A percentile compares a stretch with the other conserved stretches of the same genome.
These are phyloP conservation scores for Pogonophryne albipinna DNA, from an alignment of 2,797 vertebrate genomes.

Conservation along the genomic window DNA sequence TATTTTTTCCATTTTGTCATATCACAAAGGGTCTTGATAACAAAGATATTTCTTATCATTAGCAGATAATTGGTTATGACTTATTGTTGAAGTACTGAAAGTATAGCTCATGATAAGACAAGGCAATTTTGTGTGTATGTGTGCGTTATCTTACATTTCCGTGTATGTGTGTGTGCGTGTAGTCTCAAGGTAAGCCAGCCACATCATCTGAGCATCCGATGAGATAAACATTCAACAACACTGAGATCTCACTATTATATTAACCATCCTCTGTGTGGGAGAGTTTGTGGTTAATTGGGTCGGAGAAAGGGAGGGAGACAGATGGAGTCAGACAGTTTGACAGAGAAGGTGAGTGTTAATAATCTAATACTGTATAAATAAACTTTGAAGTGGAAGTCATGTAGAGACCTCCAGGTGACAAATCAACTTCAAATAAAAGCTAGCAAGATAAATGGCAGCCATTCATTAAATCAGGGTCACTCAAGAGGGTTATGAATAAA, in stretches of 20 bases:
- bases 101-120: conserved; percentile 19
- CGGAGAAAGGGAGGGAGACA: background rate
- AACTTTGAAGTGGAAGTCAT: conserved; percentile 13
- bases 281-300: conserved; percentile 10
- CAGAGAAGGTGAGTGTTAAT: background rate
- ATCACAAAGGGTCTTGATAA: conserved; percentile 12
- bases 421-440: conserved; percentile 24
- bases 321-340: conserved; percentile 25
- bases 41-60: conserved; percentile 13
- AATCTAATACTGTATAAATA: conserved; percentile 38
- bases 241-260: conserved; percentile 9
- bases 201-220: background rate
- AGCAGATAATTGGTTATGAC: conserved; percentile 29
- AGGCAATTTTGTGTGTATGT: background rate
- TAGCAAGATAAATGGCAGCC: conserved; percentile 22
- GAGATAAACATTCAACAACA: conserved; percentile 15
- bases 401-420: conserved; percentile 21
- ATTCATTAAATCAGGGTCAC: conserved; percentile 39
- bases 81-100: conserved; percentile 14
- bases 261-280: background rate
- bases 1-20: conserved; percentile 23
- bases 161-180: background rate
- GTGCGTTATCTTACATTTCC: background rate
- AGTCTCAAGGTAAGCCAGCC: conserved; percentile 39
- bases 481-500: conserved; percentile 24